phyloP scores from a whole-genome alignment of 2,888 invertebrate genomes.

The Acanthoscelides obtectus region DNA sequence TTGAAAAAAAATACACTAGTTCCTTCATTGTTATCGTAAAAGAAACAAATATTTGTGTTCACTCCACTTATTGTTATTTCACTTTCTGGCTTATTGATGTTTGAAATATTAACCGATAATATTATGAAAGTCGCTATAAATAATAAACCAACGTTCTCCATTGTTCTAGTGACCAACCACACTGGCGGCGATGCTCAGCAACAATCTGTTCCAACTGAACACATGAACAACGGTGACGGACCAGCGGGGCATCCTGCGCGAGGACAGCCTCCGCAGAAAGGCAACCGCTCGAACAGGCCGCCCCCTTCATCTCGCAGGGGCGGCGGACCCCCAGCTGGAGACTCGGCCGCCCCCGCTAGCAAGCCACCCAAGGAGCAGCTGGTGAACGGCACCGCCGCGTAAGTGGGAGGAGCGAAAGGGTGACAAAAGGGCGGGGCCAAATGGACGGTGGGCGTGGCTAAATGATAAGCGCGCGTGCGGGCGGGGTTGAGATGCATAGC shows the following conservation, averaged over 20 bases:
- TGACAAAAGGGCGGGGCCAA: background rate
- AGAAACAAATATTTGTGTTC: no score
- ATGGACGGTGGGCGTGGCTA: background rate
- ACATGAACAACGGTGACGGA: conserved; percentile 13
- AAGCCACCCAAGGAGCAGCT: conserved; percentile 59
- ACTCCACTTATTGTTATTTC: no score
- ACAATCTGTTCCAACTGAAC: conserved; percentile 10
- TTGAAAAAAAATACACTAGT: no score
- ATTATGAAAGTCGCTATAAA: background rate
- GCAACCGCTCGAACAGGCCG: conserved; percentile 37
- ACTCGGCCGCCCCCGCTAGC: conserved; percentile 37
- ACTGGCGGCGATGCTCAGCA: conserved; percentile 5
- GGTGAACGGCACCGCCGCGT: conserved; percentile 61
- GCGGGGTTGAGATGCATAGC: background rate
- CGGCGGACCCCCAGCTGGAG: background rate
- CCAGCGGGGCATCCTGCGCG: conserved; percentile 27
- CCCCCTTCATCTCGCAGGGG: conserved; percentile 17
- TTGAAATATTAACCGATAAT: no score
- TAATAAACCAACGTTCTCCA: background rate
- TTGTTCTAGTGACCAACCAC: conserved; percentile 31
- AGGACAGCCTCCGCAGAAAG: background rate
- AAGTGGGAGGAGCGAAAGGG: conserved; percentile 26
- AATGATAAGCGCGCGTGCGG: background rate
- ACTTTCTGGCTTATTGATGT: no score
- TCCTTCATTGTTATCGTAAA: no score